Evolutionary conservation across 2,113 vertebrate species (phyloP).

Genomic region (Pteropus alecto): DNA sequence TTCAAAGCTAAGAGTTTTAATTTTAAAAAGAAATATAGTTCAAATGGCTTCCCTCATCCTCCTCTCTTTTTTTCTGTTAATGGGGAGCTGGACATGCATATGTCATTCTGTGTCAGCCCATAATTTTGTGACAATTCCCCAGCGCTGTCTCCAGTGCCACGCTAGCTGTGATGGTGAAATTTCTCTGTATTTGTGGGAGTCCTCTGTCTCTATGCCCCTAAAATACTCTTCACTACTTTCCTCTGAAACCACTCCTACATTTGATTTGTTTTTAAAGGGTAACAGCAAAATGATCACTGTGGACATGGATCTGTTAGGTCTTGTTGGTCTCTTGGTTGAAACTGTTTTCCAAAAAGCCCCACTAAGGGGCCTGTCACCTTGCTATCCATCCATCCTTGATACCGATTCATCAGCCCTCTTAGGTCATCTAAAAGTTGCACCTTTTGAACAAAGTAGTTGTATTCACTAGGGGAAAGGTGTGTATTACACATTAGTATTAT

Average conservation of each 20-base stretch:
- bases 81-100: neutral
- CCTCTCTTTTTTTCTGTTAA: neutral
- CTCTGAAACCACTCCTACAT: slow-evolving; percentile 8
- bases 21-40: neutral
- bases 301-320: neutral
- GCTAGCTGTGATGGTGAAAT: neutral
- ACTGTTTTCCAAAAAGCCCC: neutral
- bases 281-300: neutral
- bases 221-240: neutral
- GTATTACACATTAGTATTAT: slow-evolving; percentile 72
- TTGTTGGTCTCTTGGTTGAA: slow-evolving; percentile 7
- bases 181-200: neutral
- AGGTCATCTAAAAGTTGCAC: slow-evolving; percentile 39
- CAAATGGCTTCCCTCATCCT: neutral
- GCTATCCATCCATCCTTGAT: neutral
- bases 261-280: neutral
- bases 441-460: slow-evolving; percentile 84
- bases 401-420: slow-evolving; percentile 18
- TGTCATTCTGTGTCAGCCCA: neutral
- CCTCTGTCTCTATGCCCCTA: neutral
- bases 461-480: slow-evolving; percentile 85
- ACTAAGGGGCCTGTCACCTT: neutral
- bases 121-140: neutral
- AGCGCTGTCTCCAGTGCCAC: neutral
- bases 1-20: slow-evolving; percentile 21